These are phyloP conservation scores for Rhinolophus sinicus DNA, from an alignment of 2,113 vertebrate genomes.

Conservation along the genomic window DNA sequence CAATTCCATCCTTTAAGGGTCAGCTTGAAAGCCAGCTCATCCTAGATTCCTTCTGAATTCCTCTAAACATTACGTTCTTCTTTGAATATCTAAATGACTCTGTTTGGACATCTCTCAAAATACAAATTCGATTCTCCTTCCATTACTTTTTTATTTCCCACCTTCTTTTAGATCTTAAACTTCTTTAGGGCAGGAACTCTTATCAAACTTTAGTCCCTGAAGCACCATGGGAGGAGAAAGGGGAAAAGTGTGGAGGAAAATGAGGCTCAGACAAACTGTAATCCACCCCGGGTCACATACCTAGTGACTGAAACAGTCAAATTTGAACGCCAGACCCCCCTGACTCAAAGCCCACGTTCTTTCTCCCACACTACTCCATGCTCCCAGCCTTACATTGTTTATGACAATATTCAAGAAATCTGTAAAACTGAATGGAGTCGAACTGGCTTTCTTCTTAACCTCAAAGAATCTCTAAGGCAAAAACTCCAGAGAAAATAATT, in stretches of 20 bases:
- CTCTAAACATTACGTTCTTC: neutral
- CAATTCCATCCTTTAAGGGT: neutral
- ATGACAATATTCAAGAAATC: slow-evolving; percentile 17
- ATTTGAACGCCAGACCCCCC: neutral
- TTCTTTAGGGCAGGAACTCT: neutral
- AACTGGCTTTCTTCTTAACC: neutral
- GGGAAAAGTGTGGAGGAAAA: neutral
- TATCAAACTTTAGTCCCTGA: neutral
- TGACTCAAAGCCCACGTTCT: neutral
- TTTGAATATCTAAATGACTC: slow-evolving; percentile 2
- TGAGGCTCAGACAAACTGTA: neutral
- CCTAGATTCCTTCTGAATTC: neutral
- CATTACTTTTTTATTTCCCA: neutral
- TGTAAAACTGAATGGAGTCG: neutral
- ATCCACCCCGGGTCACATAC: neutral
- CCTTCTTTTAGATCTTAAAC: slow-evolving; percentile 15
- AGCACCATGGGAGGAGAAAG: neutral
- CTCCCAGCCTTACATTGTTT: neutral
- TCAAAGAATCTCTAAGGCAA: neutral
- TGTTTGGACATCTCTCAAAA: neutral
- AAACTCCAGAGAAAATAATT: slow-evolving; percentile 11
- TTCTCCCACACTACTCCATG: neutral
- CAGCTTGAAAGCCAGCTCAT: slow-evolving; percentile 10
- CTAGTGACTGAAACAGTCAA: neutral
- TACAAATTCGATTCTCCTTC: neutral